Base-by-base conservation (phyloP, 2,113 vertebrate genomes). In the Puma concolor region DNA sequence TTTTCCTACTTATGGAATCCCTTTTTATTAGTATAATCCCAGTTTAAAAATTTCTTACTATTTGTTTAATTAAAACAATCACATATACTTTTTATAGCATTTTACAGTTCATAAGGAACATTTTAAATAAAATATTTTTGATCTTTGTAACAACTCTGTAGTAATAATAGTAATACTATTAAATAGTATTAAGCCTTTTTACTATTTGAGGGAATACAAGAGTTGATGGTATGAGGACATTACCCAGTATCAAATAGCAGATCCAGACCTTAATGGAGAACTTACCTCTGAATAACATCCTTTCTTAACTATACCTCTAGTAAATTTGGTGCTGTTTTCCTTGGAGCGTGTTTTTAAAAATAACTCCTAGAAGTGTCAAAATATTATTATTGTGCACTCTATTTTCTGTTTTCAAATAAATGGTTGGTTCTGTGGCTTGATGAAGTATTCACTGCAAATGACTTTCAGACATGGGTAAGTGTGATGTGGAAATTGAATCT, bases 71-170 rank as follows among this genome's bases (percentile, higher is more conserved):
- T 50, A 57, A 74, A 63, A 31, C 29, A 92, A 38, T 38, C 17
- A 54, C 77, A 7, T 4, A 14, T 89, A 16, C 4, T 31, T 83
- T 52, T 48, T 69, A n/a, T 41, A 41, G 4, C n/a, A 77, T 60
- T 86, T 96, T 83, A n/a, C 4, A 88, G 48, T 74, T 57, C 64
- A 67, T 83, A 36, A 92, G 83, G 25, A 74, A 95, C 21, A 79
- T 64, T 88, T 72, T 33, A 86, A 92, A 15, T 81, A n/a, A 67
- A 74, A 3, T 5, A 27, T 15, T 52, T 50, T 48, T 0, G 0
- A 17, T 72, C 7, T 87, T 89, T 48, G n/a, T 27, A 72, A n/a
- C n/a, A 64, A 76, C 21, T 94, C 5, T 87, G 29, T 81, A 63
- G 48, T 44, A 60, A 36, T 71, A 64, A 72, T 31, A 41, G 5